Evolutionary conservation across 2,113 vertebrate species (phyloP), one percentile per base, ranked within the genome.

Genomic region (Telmatochromis sp.): DNA sequence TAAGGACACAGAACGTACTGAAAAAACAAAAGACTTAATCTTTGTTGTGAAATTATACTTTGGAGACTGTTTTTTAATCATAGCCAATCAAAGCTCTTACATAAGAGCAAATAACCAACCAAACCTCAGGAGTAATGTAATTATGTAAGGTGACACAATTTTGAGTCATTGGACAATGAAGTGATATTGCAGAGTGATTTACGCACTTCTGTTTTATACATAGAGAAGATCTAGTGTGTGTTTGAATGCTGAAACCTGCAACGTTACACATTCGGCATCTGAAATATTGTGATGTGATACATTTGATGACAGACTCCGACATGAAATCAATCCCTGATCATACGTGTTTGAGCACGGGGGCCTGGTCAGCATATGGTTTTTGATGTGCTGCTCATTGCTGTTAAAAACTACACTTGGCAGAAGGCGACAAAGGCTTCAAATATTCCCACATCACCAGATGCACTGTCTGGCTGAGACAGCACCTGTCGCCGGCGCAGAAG

Each of bases 391-490:
- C 83, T 90, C 85, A 80, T 42, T 78, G 87, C 82, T 23, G 78
- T 86, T 88, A 87, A 88, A 80, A 84, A 63, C 31, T 82, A 73
- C 33, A 51, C 83, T 91, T 91, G 91, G 92, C 90, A 91, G 60
- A 50, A 75, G 42, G 51, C 90, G 12, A 58, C 53, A 42, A 35
- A 63, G 51, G 87, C 71, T 91, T 91, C 42, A 83, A 78, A 71
- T 86, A 53, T 84, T 84, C 75, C 83, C 88, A 86, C 85, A 87
- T 89, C 80, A 88, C 89, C 89, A 83, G 73, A 83, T 89, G 89
- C 79, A 83, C 86, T 37, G 60, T 92, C 90, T 90, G 90, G 73
- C 88, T 75, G 55, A 89, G 89, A 84, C 87, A 51, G 89, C 90
- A 82, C 87, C 88, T 91, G 90, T 86, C 90, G 3, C 81, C 51